phyloP scores from a whole-genome alignment of 2,113 vertebrate species.

The Rhinogobius similis region DNA sequence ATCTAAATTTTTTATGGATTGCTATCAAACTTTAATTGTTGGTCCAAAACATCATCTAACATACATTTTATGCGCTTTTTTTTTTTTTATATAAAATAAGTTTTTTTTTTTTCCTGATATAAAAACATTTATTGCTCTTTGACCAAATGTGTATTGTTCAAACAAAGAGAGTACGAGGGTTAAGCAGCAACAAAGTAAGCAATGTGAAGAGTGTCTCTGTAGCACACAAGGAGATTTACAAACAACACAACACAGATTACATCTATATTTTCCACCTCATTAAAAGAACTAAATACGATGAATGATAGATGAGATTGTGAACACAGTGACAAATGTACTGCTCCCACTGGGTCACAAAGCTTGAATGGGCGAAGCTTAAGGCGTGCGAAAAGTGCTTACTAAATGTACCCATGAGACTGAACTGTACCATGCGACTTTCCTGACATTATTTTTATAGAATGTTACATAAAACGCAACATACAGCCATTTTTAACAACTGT shows the following conservation, averaged over 20 bases:
- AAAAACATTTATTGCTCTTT: too few relatives aligned
- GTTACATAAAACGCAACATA: neutral
- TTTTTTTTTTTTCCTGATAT: too few relatives aligned
- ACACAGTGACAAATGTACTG: conserved; percentile 10
- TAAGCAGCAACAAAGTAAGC: conserved; percentile 25
- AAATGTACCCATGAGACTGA: neutral
- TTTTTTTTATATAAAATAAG: too few relatives aligned
- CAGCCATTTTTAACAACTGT: neutral
- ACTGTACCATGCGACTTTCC: neutral
- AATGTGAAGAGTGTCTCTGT: conserved; percentile 10
- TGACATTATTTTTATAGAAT: neutral
- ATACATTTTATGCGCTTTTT: too few relatives aligned
- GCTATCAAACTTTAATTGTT: too few relatives aligned
- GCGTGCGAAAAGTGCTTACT: neutral
- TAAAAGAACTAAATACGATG: neutral
- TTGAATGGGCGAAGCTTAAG: neutral
- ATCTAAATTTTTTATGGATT: too few relatives aligned
- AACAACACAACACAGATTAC: neutral
- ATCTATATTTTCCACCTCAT: neutral
- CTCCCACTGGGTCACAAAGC: neutral
- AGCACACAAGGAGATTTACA: neutral
- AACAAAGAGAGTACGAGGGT: too few relatives aligned
- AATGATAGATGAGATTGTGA: conserved; percentile 12
- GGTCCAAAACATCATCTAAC: too few relatives aligned
- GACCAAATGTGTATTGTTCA: too few relatives aligned